Evolutionary conservation across 2,888 invertebrate species (phyloP).

Genomic region (Standfussiana lucernea): DNA sequence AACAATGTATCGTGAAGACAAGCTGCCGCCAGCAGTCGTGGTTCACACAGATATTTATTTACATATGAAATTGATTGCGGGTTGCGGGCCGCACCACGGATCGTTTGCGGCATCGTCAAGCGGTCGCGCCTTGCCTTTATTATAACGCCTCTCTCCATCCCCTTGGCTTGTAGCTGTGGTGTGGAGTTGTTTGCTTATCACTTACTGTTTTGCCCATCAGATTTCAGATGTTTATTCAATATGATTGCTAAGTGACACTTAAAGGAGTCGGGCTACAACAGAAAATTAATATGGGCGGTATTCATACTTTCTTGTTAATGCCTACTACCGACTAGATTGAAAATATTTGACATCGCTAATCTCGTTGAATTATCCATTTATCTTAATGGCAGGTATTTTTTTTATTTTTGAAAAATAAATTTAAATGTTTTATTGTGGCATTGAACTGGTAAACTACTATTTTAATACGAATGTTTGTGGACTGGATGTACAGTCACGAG

Average conservation of each 20-base stretch:
- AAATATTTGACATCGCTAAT: not conserved
- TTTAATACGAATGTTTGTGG: too few species aligned
- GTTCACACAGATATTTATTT: slow-evolving; percentile 83
- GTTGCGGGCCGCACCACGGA: slow-evolving; percentile 51
- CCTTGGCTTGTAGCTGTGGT: slow-evolving; percentile 42
- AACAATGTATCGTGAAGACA: slow-evolving; percentile 52
- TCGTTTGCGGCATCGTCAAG: slow-evolving; percentile 56
- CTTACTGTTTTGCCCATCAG: slow-evolving; percentile 69
- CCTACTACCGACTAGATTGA: not conserved
- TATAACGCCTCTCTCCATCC: slow-evolving; percentile 35
- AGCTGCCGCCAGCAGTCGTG: slow-evolving; percentile 75
- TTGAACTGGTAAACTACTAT: too few species aligned
- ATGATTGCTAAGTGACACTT: slow-evolving; percentile 27
- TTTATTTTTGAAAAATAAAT: not conserved
- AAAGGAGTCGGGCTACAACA: not conserved
- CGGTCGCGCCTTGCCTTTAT: slow-evolving; percentile 44
- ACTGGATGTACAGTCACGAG: too few species aligned
- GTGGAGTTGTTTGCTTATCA: slow-evolving; percentile 70
- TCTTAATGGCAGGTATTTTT: not conserved
- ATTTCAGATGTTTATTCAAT: slow-evolving; percentile 50
- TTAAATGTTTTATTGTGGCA: not conserved
- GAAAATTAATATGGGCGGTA: slow-evolving; percentile 13
- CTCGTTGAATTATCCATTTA: not conserved
- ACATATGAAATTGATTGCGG: slow-evolving; percentile 83
- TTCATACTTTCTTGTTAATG: not conserved